These are phyloP conservation scores for Cyrtorhinus lividipennis DNA, from an alignment of 1,140 invertebrate species.

Conservation along the genomic window DNA sequence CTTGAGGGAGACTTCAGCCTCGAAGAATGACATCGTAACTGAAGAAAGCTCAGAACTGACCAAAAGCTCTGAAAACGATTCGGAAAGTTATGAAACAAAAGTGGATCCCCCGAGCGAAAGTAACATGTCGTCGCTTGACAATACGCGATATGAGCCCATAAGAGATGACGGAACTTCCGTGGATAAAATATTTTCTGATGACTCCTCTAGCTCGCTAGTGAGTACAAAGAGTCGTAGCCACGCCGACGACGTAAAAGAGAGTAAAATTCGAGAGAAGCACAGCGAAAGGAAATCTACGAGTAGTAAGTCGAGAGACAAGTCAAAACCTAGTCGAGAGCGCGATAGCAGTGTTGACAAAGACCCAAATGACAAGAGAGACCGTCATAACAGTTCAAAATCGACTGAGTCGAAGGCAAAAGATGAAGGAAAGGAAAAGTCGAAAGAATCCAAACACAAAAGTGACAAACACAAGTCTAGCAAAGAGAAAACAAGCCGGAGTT, in stretches of 20 bases:
- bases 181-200: conserved; percentile 33
- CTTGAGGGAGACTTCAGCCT: conserved; percentile 26
- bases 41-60: background rate
- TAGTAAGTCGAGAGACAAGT: too few species aligned
- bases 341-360: conserved; percentile 5
- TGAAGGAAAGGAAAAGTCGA: conserved; percentile 4
- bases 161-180: conserved; percentile 25
- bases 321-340: conserved; percentile 20
- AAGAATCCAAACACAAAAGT: conserved; percentile 13
- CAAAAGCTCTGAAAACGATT: conserved; percentile 11
- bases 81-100: conserved; percentile 24
- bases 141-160: background rate
- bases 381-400: background rate
- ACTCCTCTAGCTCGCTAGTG: conserved; percentile 21
- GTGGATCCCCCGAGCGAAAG: conserved; percentile 12
- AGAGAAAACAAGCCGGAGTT: too few species aligned
- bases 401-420: conserved; percentile 1
- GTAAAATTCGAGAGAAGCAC: too few species aligned
- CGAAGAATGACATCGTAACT: conserved; percentile 27
- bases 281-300: too few species aligned
- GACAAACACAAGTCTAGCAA: background rate
- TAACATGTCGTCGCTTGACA: conserved; percentile 29
- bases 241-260: too few species aligned
- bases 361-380: background rate
- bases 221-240: too few species aligned